Base-by-base conservation (phyloP, 2,113 vertebrate genomes). In the Brachirus orientalis region DNA sequence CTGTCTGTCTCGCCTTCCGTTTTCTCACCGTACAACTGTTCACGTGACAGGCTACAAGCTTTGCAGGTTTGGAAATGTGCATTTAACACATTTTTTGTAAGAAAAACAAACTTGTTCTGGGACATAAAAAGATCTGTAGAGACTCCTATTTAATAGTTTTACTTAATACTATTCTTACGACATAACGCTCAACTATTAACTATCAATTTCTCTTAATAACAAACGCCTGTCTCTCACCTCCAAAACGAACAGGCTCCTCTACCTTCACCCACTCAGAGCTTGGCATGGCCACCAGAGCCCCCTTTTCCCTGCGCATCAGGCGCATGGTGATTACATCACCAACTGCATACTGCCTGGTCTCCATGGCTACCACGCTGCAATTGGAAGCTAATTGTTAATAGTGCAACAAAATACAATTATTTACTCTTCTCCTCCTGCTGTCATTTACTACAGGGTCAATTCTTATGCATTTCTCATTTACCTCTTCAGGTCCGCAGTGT, bases 291-390 rank as follows among this genome's bases (percentile, higher is more conserved):
- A 99, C 91, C 84, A 98, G 91, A 52, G 94, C 92, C 17, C 97
- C 97, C 64, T 99, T 99, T 83, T 98, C 95, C 76, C 97, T 92
- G 38, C 93, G 94, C 98, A 99, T 99, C 80, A 99, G 92, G 51
- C 94, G 95, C 98, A 99, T 97, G 0, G 97, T 98, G 77, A 99
- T 97, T 55, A 79, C 91, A 18, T 98, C 97, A 59, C 96, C 97
- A 19, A 92, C 94, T 28, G 88, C 90, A 86, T 98, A 98, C 5
- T 98, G 96, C 58, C 82, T 95, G 10, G 96, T 98, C 86, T 97
- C 97, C 92, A 96, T 98, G 33, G 98, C 96, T 86, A 98, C 93
- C 80, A 99, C 98, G 80, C 98, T 99, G 84, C 40, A 3, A 59
- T 11, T 54, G 46, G 10, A 37, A 64, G 48, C 2, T 2, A 9